Evolutionary conservation across 2,113 vertebrate species (phyloP), one percentile per base, ranked within the genome.

Genomic region (Archocentrus centrarchus): DNA sequence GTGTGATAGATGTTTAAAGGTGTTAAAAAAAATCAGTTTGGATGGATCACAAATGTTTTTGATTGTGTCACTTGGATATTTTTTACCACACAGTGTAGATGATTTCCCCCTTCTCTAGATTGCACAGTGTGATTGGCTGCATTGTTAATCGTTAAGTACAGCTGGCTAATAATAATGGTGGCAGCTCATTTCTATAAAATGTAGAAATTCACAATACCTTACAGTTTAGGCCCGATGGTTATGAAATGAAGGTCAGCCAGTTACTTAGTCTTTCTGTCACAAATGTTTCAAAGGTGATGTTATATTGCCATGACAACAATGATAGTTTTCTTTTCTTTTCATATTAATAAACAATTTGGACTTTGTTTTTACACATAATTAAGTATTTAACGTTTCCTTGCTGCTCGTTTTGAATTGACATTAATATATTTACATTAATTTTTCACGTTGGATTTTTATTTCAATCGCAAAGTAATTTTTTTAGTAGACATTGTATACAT

Each of bases 11-110:
- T 76, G 37, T 41, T 55, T 9, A 14, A 55, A 35, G 47, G 18
- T 10, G 32, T 73, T 20, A 32, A 73, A 64, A 73, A 24, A 24
- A 73, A 14, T 35, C 3, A 3, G 7, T 55, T 55, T 47, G 47
- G 53, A 53, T 53, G 27, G 66, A 73, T 73, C 20, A 55, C n/a
- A 73, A 73, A 73, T 73, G 68, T 73, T 73, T 73, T 20, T n/a
- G 27, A 55, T 55, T 24, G 32, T 3, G 0, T 53, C 47, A 35
- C 10, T 73, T 55, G 55, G 47, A 55, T 13, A 55, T 32, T 53
- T 70, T 53, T 10, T 24, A n/a, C 20, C 24, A 53, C 44, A 32
- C 50, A n/a, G 32, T 73, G 24, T 27, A 32, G 11, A 13, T 73
- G 24, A n/a, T 53, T 18, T 7, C 13, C 5, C 24, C 24, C 44